Evolutionary conservation across 2,888 invertebrate genomes (phyloP).

Genomic region (Cataglyphis altisquamis): DNA sequence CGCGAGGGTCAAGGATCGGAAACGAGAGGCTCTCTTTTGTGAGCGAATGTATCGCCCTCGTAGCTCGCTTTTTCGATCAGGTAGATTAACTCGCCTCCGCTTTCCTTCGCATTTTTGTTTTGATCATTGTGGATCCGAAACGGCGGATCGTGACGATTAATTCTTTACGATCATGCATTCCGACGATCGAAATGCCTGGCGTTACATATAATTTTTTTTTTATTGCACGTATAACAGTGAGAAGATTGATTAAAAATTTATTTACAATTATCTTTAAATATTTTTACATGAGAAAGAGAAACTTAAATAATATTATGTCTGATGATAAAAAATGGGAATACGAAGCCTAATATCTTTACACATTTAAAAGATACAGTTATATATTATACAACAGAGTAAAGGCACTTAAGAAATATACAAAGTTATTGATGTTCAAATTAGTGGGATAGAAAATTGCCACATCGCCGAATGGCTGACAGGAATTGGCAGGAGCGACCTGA

Average conservation of each 20-base stretch:
- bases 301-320: background rate
- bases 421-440: conserved; percentile 38
- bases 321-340: background rate
- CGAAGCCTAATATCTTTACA: background rate
- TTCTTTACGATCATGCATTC: conserved; percentile 5
- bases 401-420: background rate
- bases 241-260: conserved; percentile 1
- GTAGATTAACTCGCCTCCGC: conserved; percentile 40
- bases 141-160: conserved; percentile 41
- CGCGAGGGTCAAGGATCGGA: conserved; percentile 71
- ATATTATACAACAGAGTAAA: background rate
- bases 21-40: conserved; percentile 62
- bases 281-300: background rate
- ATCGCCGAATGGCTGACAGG: conserved; percentile 59
- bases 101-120: conserved; percentile 48
- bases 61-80: conserved; percentile 38
- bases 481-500: conserved; percentile 63
- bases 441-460: conserved; percentile 66
- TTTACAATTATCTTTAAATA: background rate
- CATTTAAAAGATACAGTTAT: background rate
- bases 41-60: conserved; percentile 59
- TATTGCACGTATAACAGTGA: background rate
- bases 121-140: conserved; percentile 36
- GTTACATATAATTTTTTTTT: conserved; percentile 15
- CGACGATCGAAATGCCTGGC: conserved; percentile 2